These are phyloP conservation scores for Halictus rubicundus DNA, from an alignment of 1,140 invertebrate genomes.

Conservation along the genomic window DNA sequence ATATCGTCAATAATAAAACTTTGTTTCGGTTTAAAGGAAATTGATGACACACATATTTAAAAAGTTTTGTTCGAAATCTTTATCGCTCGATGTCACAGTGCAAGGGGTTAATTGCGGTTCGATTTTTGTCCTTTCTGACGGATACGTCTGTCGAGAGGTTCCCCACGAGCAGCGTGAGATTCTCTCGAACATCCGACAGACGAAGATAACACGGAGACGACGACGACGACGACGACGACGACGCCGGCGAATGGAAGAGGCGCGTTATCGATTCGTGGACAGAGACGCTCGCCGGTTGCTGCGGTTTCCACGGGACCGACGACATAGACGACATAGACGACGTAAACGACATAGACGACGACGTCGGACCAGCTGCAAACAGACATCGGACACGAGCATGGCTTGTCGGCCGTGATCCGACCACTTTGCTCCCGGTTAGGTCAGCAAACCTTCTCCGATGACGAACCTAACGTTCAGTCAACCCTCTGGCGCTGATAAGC, in stretches of 20 bases:
- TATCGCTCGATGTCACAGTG: too few relatives aligned
- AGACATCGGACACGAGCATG: slow-evolving; percentile 32
- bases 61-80: too few relatives aligned
- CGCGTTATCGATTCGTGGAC: slow-evolving; percentile 57
- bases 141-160: not conserved
- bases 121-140: too few relatives aligned
- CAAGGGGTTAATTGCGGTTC: too few relatives aligned
- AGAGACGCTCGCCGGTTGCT: slow-evolving; percentile 38
- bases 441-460: not conserved
- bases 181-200: not conserved
- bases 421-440: slow-evolving; percentile 8
- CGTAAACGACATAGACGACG: slow-evolving; percentile 6
- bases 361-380: slow-evolving; percentile 16
- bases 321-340: slow-evolving; percentile 21
- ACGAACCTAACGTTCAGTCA: not conserved
- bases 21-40: too few relatives aligned
- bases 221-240: not conserved
- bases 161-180: not conserved
- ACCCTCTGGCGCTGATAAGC: not conserved
- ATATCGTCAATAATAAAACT: too few relatives aligned
- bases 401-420: slow-evolving; percentile 20
- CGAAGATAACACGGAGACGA: not conserved
- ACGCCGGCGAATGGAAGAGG: slow-evolving; percentile 23
- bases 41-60: too few relatives aligned
- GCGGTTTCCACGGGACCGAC: slow-evolving; percentile 44